phyloP scores from a whole-genome alignment of 2,888 invertebrate genomes.

The Autographa pulchrina region DNA sequence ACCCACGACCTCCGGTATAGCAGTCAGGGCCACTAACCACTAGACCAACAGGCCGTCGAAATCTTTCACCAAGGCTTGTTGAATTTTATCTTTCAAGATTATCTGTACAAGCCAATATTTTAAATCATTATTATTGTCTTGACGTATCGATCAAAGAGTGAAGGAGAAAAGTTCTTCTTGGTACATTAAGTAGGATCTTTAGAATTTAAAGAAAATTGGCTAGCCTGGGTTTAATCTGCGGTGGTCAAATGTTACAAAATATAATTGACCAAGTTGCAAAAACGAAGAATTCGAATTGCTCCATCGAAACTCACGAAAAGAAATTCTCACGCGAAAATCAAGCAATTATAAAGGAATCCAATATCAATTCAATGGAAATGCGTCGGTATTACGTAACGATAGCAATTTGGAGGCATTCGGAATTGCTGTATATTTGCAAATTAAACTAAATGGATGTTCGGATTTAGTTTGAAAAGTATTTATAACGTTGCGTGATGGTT shows the following conservation, averaged over 20 bases:
- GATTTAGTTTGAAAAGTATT: conserved; percentile 54
- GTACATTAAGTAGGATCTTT: no score
- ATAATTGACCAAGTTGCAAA: neutral
- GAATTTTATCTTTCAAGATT: no score
- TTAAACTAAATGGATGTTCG: conserved; percentile 51
- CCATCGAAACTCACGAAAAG: neutral
- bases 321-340: conserved; percentile 19
- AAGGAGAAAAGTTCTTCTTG: no score
- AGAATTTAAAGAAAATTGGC: no score
- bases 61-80: no score
- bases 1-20: no score
- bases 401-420: conserved; percentile 26
- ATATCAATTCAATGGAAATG: conserved; percentile 35
- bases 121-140: no score
- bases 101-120: no score
- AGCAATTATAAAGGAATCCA: conserved; percentile 46
- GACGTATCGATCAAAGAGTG: no score
- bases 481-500: conserved; percentile 62
- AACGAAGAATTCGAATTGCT: neutral
- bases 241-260: neutral
- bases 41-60: no score
- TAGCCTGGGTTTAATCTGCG: neutral
- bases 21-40: no score
- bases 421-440: conserved; percentile 42
- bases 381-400: conserved; percentile 27